Evolutionary conservation across 2,113 vertebrate species (phyloP), one percentile per base, ranked within the genome.

Genomic region (Shinisaurus crocodilurus): DNA sequence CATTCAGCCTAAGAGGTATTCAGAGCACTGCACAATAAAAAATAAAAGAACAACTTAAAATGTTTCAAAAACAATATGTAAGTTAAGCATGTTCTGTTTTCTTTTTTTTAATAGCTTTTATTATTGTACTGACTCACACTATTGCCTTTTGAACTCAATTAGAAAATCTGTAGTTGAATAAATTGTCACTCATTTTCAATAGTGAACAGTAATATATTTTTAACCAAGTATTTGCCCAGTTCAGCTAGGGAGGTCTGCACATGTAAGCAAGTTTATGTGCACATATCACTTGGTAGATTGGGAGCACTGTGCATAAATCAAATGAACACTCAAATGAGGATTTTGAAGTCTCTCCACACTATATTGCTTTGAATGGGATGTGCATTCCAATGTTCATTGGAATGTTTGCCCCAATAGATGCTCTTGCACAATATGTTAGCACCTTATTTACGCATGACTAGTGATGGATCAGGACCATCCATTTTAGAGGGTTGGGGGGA

Each of bases 401-500:
- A 63, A 23, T 82, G 60, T 65, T 23, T n/a, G 18, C 7, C 32
- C 54, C 50, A 13, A 15, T 43, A 67, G 7, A 32, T 65, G 69
- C 27, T 34, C n/a, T 45, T 48, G 54, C 20, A 75, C 32, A 45
- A n/a, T 74, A 89, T n/a, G 43, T 27, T 60, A 45, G 15, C 32
- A 82, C 65, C 12, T 76, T 89, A 82, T 72, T 72, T 88, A 50
- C n/a, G 50, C 10, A 13, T 57, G 12, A 1, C 23, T 40, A 63
- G 13, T 9, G 40, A 29, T 87, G 70, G n/a, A 2, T n/a, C 32
- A n/a, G 70, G 54, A n/a, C n/a, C n/a, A 67, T 45, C 16, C 13
- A 43, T 1, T 82, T 93, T 89, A 82, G 86, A 57, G 37, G 80
- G 15, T n/a, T 37, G 12, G 76, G 91, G 81, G 37, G 60, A 25